Evolutionary conservation across 2,888 invertebrate genomes (phyloP).

Genomic region (Xanthia togata): DNA sequence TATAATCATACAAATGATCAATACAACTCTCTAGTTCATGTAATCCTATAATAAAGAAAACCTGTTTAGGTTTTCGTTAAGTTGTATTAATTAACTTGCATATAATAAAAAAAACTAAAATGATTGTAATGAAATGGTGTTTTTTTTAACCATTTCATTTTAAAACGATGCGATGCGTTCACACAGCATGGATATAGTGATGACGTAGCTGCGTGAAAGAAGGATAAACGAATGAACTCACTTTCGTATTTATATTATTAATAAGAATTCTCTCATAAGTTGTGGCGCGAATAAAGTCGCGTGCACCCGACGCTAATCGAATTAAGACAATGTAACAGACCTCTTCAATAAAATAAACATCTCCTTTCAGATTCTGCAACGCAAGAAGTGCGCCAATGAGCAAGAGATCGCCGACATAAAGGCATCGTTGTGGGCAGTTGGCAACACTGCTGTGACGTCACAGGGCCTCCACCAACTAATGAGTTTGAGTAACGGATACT

Average conservation of each 20-base stretch:
- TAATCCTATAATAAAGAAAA: too few species aligned
- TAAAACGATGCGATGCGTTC: too few species aligned
- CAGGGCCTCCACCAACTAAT: slow-evolving; percentile 94
- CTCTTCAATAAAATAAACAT: neutral
- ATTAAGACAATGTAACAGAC: neutral
- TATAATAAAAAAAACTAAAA: neutral
- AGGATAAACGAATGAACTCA: neutral
- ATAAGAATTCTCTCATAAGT: neutral
- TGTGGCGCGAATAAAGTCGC: neutral
- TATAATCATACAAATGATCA: too few species aligned
- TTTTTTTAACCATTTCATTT: neutral
- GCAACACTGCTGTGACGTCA: slow-evolving; percentile 94
- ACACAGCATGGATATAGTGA: neutral
- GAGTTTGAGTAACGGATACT: slow-evolving; percentile 83
- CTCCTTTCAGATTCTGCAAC: slow-evolving; percentile 79
- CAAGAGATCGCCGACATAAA: slow-evolving; percentile 95
- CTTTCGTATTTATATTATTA: neutral
- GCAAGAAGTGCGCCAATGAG: slow-evolving; percentile 91
- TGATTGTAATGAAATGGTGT: neutral
- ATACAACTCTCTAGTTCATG: too few species aligned
- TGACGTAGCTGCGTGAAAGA: neutral
- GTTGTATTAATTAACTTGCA: too few species aligned
- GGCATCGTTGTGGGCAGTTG: slow-evolving; percentile 96
- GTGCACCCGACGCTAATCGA: neutral
- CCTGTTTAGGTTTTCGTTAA: too few species aligned